These are phyloP conservation scores for Aythya baeri DNA, from an alignment of 2,113 vertebrate genomes.

Conservation along the genomic window DNA sequence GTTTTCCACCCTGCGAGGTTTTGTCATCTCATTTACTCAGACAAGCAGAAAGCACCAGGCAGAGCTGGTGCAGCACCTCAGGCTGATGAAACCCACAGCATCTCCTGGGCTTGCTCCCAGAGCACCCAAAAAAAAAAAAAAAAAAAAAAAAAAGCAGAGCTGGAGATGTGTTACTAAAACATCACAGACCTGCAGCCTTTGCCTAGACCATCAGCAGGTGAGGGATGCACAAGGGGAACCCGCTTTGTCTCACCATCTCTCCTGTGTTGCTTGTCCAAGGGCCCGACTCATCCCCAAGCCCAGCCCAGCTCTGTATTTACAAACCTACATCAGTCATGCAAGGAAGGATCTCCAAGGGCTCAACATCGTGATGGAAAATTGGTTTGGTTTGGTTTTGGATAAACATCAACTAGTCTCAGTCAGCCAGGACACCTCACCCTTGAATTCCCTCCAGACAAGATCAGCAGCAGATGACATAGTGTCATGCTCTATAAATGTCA, in stretches of 20 bases:
- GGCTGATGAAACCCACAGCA: not conserved
- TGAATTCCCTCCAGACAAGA: conserved; percentile 38
- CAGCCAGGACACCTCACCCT: conserved; percentile 6
- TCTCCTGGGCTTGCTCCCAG: not conserved
- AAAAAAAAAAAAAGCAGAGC: not conserved
- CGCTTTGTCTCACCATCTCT: not conserved
- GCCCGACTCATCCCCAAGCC: not conserved
- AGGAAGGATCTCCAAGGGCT: not conserved
- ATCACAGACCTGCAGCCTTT: not conserved
- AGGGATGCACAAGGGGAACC: not conserved
- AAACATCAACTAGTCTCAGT: too few relatives aligned
- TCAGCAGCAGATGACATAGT: not conserved
- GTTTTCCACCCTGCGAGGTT: not conserved
- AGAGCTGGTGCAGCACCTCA: not conserved
- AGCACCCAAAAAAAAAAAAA: not conserved
- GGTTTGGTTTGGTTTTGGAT: too few relatives aligned
- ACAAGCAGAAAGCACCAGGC: conserved; percentile 5
- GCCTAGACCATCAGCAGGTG: fast-evolving
- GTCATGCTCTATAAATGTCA: conserved; percentile 26
- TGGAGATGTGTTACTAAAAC: not conserved
- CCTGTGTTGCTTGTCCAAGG: not conserved
- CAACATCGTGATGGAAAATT: not conserved
- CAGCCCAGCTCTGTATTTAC: not conserved
- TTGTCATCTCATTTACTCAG: not conserved
- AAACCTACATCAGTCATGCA: not conserved